phyloP scores from a whole-genome alignment of 2,797 vertebrate species.

The Gymnodraco acuticeps region DNA sequence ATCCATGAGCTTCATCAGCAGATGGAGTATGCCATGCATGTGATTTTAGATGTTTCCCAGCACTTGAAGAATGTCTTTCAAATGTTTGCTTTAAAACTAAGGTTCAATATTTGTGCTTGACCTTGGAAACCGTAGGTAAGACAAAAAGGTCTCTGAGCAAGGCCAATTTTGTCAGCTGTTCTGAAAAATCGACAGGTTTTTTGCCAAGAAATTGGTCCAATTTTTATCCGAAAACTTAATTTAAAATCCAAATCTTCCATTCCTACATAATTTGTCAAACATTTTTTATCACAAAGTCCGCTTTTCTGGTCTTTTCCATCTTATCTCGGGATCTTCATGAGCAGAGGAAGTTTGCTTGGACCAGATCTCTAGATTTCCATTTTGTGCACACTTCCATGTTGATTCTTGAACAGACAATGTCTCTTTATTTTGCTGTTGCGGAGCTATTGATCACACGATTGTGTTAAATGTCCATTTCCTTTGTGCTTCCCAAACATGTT shows the following conservation, averaged over 20 bases:
- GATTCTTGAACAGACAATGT: too few relatives aligned
- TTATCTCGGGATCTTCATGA: too few relatives aligned
- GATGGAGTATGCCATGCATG: not conserved
- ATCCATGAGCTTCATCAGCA: not conserved
- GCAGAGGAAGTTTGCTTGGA: too few relatives aligned
- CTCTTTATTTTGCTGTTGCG: not conserved
- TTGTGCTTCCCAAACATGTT: too few relatives aligned
- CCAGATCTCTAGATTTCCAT: too few relatives aligned
- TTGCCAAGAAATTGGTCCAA: not conserved
- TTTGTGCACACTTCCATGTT: too few relatives aligned
- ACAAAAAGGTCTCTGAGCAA: not conserved
- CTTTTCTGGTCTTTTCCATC: not conserved
- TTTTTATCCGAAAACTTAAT: too few relatives aligned
- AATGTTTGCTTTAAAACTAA: not conserved
- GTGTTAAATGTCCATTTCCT: not conserved
- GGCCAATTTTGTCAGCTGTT: not conserved
- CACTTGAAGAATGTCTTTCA: not conserved
- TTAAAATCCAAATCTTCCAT: not conserved
- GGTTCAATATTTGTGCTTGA: not conserved
- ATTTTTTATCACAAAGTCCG: not conserved
- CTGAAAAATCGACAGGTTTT: not conserved
- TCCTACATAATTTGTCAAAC: too few relatives aligned
- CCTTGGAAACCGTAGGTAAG: slow-evolving; percentile 4
- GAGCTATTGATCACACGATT: not conserved
- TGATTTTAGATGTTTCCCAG: not conserved